Base-by-base conservation (phyloP, 2,113 vertebrate genomes). In the Grammomys dolichurus region DNA sequence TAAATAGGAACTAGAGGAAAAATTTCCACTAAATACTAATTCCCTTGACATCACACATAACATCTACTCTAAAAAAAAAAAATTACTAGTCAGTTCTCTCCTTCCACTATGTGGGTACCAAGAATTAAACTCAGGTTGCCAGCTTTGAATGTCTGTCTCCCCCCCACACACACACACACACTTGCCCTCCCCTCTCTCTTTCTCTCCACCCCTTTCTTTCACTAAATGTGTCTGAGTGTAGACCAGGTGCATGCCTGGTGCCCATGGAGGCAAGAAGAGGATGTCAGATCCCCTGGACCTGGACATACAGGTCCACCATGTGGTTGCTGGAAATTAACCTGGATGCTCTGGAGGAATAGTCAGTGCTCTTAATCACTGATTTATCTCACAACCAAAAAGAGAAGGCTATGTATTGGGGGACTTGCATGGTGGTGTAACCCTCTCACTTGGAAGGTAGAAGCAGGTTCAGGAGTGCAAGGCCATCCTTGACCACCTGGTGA, bases 1-100 rank as follows among this genome's bases (percentile, higher is more conserved):
- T 36, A 95, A 81, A 95, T 20, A 95, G 94, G 26, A 95, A 94
- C 8, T 56, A 86, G 20, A 93, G 12, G 40, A 65, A 87, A 80
- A 28, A 46, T 85, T 82, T 78, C 20, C 77, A 95, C 43, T 91
- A 98, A 89, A 82, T 90, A 93, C 43, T 85, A 13, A 36, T 56
- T 93, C 69, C 73, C 54, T 70, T 89, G 43, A 85, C 1, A 78
- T 73, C 40, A 93, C 13, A 65, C 86, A 78, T 78, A 89, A 73
- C 8, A 96, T 65, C 28, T 77, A 90, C 56, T 91, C 82, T 33
- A 36, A 36, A 69, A 69, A 16, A 16, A 69, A 8, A 16, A 16
- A 36, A 33, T 69, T 69, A 36, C 31, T 36, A 48, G 40, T 85
- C 20, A 85, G 60, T 67, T 48, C 43, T 65, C 40, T 85, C 26